Conservation (phyloP, 2,888 invertebrate species). For the Drosophila buzzatii region DNA sequence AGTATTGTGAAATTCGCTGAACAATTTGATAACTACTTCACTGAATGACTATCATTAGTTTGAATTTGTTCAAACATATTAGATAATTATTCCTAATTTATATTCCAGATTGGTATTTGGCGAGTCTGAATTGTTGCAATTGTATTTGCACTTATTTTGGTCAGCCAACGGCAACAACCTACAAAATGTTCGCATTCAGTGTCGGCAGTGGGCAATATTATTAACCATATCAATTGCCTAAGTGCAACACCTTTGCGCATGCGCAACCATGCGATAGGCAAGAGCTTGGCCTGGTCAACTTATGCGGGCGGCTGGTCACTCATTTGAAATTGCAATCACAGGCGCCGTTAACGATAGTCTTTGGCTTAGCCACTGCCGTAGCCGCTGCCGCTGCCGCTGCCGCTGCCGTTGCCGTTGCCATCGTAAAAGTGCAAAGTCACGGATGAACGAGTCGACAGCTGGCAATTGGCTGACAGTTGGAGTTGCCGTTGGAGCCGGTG, state of each 20-base stretch:
- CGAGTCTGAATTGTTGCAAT: constrained; percentile 30
- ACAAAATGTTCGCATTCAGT: constrained; percentile 40
- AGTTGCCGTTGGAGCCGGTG: constrained; percentile 39
- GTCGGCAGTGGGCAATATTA: constrained; percentile 62
- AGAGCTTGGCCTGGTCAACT: constrained; percentile 34
- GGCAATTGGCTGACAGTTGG: constrained; percentile 32
- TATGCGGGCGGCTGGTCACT: constrained; percentile 54
- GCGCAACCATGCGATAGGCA: constrained; percentile 48
- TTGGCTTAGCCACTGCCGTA: constrained; percentile 14
- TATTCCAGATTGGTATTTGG: background rate
- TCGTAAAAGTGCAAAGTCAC: constrained; percentile 79
- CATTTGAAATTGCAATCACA: constrained; percentile 42
- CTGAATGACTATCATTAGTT: background rate
- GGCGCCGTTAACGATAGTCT: constrained; percentile 26
- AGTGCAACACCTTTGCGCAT: constrained; percentile 68
- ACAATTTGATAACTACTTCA: background rate
- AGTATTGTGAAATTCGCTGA: too few species aligned
- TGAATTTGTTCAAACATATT: background rate
- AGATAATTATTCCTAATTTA: background rate
- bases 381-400: constrained; percentile 12
- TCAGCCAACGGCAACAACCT: constrained; percentile 27
- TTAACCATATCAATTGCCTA: constrained; percentile 67
- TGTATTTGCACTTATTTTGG: constrained; percentile 16
- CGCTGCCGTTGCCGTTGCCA: constrained; percentile 25
- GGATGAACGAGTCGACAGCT: constrained; percentile 69